Evolutionary conservation across 2,113 vertebrate species (phyloP), one percentile per base, ranked within the genome.

Genomic region (Geothlypis trichas): DNA sequence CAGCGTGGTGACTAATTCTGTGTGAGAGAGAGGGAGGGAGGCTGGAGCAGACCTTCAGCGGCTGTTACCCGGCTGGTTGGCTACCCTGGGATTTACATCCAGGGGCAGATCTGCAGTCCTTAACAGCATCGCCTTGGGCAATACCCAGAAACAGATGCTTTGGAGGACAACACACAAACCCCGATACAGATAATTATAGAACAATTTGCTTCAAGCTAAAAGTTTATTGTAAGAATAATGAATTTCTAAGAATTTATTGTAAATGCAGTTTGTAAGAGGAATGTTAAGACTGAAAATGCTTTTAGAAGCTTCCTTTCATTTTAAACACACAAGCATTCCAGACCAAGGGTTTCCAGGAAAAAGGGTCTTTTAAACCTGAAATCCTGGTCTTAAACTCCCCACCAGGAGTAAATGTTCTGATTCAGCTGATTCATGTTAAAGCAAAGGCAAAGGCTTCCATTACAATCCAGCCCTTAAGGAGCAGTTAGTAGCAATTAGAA

Each of bases 401-500:
- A 86, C 46, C 27, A 90, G 87, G 95, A 88, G 49, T 74, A 85
- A 79, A 85, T 49, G 9, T 63, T 93, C 68, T 63, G 27, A 94
- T 96, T 95, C 75, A 90, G 63, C 51, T 94, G 73, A 93, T 93
- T 74, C 75, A 77, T 3, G 5, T 91, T 91, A 90, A 93, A 91
- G 46, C 47, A 87, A 93, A 94, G 55, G 28, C 78, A 93, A 94
- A 95, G 41, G 22, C 79, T 94, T 86, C 75, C 85, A 92, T 91
- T 88, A 90, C 72, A 90, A 68, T 90, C 35, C 59, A 94, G 57
- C 68, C 85, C 88, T 92, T 88, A 93, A 95, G 92, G 90, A 96
- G 83, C 68, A 94, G 79, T 96, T 97, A 96, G 90, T 90, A 94
- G 72, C 90, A 93, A 95, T 96, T 95, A 95, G 95, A 91, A 96